Conservation (phyloP, 2,113 vertebrate species). For the Noturus placidus region DNA sequence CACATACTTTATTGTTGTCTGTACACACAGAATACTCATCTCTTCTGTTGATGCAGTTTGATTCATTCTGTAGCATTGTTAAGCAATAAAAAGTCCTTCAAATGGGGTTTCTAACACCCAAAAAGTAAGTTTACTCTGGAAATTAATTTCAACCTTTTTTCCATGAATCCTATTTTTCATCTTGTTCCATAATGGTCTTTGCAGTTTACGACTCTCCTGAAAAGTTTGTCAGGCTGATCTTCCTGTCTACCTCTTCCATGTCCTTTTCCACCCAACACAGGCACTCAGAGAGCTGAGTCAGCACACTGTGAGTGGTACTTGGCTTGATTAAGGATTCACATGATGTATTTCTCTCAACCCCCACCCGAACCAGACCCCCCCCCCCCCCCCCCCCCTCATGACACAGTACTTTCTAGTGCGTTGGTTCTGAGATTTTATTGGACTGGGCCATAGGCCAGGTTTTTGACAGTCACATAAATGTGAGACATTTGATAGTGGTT, state of each 20-base stretch:
- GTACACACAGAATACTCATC: neutral
- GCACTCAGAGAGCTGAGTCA: slow-evolving; percentile 32
- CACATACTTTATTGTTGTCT: neutral
- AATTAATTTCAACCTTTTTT: neutral
- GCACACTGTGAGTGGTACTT: slow-evolving; percentile 13
- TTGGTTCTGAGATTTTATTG: slow-evolving; percentile 17
- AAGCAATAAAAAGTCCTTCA: neutral
- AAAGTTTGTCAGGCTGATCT: slow-evolving; percentile 4
- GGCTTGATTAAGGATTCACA: slow-evolving; percentile 11
- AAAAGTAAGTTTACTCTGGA: neutral
- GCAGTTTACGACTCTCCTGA: slow-evolving; percentile 8
- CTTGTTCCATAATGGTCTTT: neutral
- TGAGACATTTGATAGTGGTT: slow-evolving; percentile 8
- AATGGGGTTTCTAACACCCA: neutral
- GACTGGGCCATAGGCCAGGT: neutral
- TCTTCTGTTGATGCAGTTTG: neutral
- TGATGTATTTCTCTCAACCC: neutral
- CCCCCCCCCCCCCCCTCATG: neutral
- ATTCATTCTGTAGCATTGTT: neutral
- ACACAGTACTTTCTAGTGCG: slow-evolving; percentile 24
- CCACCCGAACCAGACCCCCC: too few relatives aligned
- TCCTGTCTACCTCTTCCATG: slow-evolving; percentile 23
- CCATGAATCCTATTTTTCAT: neutral
- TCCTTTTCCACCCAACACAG: slow-evolving; percentile 14
- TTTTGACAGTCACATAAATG: slow-evolving; percentile 26